Percentiles rank a stretch among this genome's conserved stretches.
phyloP scores from a whole-genome alignment of 2,113 vertebrate genomes.

The Maccullochella peelii region DNA sequence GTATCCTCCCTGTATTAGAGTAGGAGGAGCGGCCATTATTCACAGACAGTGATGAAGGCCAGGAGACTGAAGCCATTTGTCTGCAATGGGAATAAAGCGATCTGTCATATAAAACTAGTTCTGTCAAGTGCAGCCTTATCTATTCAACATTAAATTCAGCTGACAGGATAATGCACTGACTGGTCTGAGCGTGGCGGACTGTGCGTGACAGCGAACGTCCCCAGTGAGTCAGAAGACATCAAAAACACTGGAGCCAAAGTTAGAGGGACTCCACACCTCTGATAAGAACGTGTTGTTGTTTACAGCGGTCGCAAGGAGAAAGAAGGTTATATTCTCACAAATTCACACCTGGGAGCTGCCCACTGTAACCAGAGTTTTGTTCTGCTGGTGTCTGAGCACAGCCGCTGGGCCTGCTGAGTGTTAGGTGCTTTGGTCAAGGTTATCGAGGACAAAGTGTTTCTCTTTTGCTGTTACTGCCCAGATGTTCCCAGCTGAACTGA shows the following conservation, averaged over 20 bases:
- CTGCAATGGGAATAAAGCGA: conserved; percentile 56
- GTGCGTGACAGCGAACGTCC: conserved; percentile 12
- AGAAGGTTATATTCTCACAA: conserved; percentile 46
- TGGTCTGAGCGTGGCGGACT: conserved; percentile 13
- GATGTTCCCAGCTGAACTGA: conserved; percentile 22
- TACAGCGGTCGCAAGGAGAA: neutral
- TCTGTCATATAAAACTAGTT: conserved; percentile 69
- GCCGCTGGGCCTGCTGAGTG: neutral
- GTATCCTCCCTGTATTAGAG: conserved; percentile 27
- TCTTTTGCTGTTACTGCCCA: conserved; percentile 3
- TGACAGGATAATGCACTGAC: conserved; percentile 55
- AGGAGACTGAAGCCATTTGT: conserved; percentile 35
- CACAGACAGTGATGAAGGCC: conserved; percentile 45
- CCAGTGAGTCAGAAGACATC: conserved; percentile 39
- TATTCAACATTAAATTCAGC: conserved; percentile 32
- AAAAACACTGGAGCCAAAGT: conserved; percentile 29
- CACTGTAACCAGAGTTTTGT: neutral
- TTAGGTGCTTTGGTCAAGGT: conserved; percentile 21
- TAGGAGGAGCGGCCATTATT: conserved; percentile 32
- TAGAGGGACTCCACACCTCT: conserved; percentile 2
- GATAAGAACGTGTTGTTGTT: conserved; percentile 52
- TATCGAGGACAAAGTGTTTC: neutral
- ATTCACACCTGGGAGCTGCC: conserved; percentile 19
- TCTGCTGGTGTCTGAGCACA: neutral
- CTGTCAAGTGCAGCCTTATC: conserved; percentile 61